Conservation (phyloP, 2,113 vertebrate genomes). For the Colaptes auratus region DNA sequence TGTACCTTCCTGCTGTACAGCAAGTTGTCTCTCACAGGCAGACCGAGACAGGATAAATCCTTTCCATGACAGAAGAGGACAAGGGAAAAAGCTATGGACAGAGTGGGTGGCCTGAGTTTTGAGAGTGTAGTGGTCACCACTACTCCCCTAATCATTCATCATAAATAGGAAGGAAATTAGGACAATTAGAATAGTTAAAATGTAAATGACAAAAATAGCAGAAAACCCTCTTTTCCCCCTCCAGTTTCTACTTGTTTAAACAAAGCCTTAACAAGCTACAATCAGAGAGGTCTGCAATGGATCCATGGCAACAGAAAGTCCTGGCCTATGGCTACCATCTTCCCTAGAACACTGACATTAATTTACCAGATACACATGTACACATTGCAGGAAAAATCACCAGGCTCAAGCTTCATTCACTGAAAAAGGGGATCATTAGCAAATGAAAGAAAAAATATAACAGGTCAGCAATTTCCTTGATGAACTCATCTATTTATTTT, state of each 20-base stretch:
- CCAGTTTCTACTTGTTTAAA: conserved; percentile 82
- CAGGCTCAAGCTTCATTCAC: conserved; percentile 48
- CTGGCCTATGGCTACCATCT: conserved; percentile 73
- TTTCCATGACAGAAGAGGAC: background rate
- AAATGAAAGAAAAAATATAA: conserved; percentile 59
- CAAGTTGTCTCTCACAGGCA: background rate
- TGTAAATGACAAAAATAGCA: conserved; percentile 83
- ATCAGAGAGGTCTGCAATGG: conserved; percentile 77
- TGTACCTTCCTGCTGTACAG: background rate
- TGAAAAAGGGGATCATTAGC: conserved; percentile 39
- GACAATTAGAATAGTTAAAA: conserved; percentile 74
- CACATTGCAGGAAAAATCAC: conserved; percentile 24
- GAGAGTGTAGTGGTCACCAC: background rate
- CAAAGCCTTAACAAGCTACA: conserved; percentile 81
- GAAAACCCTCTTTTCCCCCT: conserved; percentile 28
- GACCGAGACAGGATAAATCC: background rate
- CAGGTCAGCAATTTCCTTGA: conserved; percentile 56
- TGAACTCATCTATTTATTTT: conserved; percentile 66
- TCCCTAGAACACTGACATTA: conserved; percentile 61
- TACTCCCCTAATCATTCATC: background rate
- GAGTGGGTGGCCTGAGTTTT: background rate
- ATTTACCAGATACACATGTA: conserved; percentile 30
- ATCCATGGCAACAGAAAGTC: conserved; percentile 79
- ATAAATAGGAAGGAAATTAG: conserved; percentile 64
- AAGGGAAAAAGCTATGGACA: background rate